Evolutionary conservation across 2,797 vertebrate genomes (phyloP), one percentile per base, ranked within the genome.

Genomic region (Enoplosus armatus): DNA sequence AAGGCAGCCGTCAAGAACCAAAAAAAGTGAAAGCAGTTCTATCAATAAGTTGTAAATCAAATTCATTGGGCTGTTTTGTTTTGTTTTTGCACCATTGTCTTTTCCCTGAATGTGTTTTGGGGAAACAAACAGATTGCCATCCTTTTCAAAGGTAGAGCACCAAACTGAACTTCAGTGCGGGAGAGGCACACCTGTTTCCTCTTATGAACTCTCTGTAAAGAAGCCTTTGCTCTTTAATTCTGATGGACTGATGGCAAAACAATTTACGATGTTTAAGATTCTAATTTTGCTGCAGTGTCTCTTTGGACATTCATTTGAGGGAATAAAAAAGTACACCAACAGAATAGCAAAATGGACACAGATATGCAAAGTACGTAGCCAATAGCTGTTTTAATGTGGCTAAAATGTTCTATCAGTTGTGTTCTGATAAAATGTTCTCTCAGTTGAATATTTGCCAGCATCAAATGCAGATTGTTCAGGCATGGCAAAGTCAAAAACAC

Each of bases 271-370:
- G 24, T 33, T 45, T 50, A 43, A 31, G 16, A 61, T 53, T 18
- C 12, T 2, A 41, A 58, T 55, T 37, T 12, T 26, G 10, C 55
- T 59, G 16, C 18, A 33, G 26, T 59, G 8, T 26, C 29, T 48
- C 31, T 67, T 11, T 37, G 35, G 37, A 39, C 37, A 24, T 45
- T 54, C 3, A 29, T 45, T 48, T 59, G 22, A 47, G 43, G 41
- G 20, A 48, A 14, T 22, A 53, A 48, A 48, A 67, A 33, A 47
- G 22, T 26, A 61, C 9, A 39, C 33, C 37, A 41, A 61, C 45
- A 60, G 71, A 53, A 47, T 15, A 37, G 62, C 18, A 56, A 55
- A 60, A 66, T 5, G 7, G 54, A 70, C 51, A 41, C 7, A 50
- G 27, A 51, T 45, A 48, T 47, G 1, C 11, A 47, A 51, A 26